phyloP scores from a whole-genome alignment of 2,113 vertebrate genomes.

The Nipponia nippon region DNA sequence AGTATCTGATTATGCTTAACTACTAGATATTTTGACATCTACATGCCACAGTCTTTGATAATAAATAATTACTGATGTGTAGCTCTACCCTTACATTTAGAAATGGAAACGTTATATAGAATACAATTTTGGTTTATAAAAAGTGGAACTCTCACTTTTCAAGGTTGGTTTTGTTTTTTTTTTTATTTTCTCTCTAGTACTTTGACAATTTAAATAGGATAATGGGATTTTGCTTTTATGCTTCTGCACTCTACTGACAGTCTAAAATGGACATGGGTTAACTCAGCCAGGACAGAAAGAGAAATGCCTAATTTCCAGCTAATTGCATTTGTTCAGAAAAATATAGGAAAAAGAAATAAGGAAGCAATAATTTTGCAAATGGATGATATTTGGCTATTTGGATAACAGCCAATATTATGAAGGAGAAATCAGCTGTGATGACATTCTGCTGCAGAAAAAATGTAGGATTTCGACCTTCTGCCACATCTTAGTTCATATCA shows the following conservation, averaged over 20 bases:
- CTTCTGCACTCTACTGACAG: not conserved
- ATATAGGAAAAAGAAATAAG: not conserved
- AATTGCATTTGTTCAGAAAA: not conserved
- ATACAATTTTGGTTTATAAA: not conserved
- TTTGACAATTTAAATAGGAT: not conserved
- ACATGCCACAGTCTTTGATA: not conserved
- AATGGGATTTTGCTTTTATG: not conserved
- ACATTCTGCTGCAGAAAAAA: not conserved
- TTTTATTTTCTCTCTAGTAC: not conserved
- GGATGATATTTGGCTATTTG: not conserved
- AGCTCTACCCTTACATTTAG: not conserved
- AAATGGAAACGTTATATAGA: not conserved
- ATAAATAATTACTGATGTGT: not conserved
- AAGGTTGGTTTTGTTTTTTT: not conserved
- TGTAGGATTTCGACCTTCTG: not conserved
- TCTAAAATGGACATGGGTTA: not conserved
- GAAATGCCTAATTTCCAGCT: not conserved
- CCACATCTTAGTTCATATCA: not conserved
- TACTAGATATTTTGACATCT: not conserved
- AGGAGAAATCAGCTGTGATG: not conserved
- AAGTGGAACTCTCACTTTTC: not conserved
- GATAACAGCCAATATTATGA: not conserved
- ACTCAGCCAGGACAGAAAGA: not conserved
- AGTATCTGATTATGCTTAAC: not conserved
- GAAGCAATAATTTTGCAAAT: not conserved